phyloP scores from a whole-genome alignment of 2,797 vertebrate species.

The Pseudomugil tenellus region DNA sequence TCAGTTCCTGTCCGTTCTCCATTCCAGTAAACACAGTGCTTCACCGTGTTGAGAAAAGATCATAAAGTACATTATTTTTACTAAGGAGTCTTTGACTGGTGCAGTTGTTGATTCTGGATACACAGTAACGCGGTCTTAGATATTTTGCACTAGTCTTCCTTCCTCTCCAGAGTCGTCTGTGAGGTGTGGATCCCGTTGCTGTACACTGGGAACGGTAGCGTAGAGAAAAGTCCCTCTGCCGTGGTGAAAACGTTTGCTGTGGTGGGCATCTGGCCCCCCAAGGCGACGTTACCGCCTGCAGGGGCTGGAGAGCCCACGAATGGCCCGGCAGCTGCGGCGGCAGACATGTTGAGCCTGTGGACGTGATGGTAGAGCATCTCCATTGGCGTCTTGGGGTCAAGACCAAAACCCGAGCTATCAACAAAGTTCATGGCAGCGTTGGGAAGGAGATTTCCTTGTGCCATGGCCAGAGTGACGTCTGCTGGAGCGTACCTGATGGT shows the following conservation, averaged over 20 bases:
- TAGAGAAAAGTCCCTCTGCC: constrained; percentile 98
- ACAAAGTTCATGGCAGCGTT: constrained; percentile 97
- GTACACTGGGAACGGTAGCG: constrained; percentile 97
- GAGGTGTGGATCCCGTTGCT: constrained; percentile 97
- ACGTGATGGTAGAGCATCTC: constrained; percentile 99
- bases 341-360: constrained; percentile 97
- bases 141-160: constrained; percentile 90
- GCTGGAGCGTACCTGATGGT: constrained; percentile 99
- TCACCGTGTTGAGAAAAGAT: constrained; percentile 76
- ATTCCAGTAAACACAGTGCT: constrained; percentile 84
- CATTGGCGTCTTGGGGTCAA: constrained; percentile 99
- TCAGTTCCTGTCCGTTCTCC: constrained; percentile 76
- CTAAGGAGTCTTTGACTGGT: constrained; percentile 74
- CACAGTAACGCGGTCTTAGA: constrained; percentile 88
- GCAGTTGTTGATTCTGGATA: constrained; percentile 81
- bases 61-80: constrained; percentile 53
- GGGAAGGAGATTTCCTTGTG: constrained; percentile 95
- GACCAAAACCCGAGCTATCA: constrained; percentile 91
- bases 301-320: constrained; percentile 85
- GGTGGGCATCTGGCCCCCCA: constrained; percentile 91
- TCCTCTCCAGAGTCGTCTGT: constrained; percentile 96
- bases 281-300: constrained; percentile 79
- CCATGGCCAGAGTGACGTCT: constrained; percentile 96
- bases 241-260: constrained; percentile 96
- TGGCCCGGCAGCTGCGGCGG: constrained; percentile 87